These are phyloP conservation scores for Cetoscarus ocellatus DNA, from an alignment of 2,797 vertebrate genomes.

Conservation along the genomic window DNA sequence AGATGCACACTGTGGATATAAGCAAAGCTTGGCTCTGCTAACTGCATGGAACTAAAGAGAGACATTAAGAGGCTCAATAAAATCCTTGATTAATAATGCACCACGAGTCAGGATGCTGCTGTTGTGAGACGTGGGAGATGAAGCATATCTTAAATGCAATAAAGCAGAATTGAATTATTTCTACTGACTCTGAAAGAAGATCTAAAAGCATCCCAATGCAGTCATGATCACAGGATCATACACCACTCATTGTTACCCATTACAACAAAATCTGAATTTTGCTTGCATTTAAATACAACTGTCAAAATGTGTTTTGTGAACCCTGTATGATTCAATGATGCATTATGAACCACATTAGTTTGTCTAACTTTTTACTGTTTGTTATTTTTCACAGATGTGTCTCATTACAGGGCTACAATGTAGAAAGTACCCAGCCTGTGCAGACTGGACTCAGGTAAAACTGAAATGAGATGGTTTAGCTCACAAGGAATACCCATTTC, in stretches of 20 bases:
- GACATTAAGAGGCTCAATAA: constrained; percentile 44
- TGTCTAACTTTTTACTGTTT: no score
- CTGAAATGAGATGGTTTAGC: no score
- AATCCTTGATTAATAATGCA: constrained; percentile 49
- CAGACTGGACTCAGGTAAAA: no score
- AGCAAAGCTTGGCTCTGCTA: constrained; percentile 39
- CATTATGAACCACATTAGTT: no score
- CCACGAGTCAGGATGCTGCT: constrained; percentile 30
- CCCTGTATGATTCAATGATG: no score
- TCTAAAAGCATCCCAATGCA: constrained; percentile 24
- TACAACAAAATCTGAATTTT: not conserved
- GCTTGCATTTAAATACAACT: not conserved
- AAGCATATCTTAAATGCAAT: constrained; percentile 37
- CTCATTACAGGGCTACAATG: no score
- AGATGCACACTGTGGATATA: constrained; percentile 30
- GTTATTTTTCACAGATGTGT: no score
- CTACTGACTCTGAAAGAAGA: constrained; percentile 25
- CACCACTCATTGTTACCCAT: no score
- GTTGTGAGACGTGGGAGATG: constrained; percentile 41
- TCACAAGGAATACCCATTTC: no score
- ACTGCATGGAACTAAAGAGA: constrained; percentile 29
- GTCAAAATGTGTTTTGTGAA: not conserved
- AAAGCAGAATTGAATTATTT: constrained; percentile 41
- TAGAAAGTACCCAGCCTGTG: no score
- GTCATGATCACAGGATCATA: not conserved